Evolutionary conservation across 2,888 invertebrate genomes (phyloP).

Genomic region (Hartigia nigra): DNA sequence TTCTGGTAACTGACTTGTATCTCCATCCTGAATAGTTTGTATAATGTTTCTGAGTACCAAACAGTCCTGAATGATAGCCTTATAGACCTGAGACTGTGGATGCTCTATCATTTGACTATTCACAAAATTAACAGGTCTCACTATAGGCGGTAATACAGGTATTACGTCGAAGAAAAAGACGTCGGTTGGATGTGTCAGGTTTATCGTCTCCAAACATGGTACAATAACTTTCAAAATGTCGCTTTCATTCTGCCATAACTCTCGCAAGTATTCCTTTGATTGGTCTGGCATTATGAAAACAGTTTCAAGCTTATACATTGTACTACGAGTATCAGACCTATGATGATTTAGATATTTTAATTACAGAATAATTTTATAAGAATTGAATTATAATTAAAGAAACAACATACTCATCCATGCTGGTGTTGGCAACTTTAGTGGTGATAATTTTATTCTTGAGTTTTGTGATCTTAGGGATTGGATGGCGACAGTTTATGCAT

Average conservation of each 20-base stretch:
- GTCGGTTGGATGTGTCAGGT: slow-evolving; percentile 76
- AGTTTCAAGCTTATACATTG: slow-evolving; percentile 39
- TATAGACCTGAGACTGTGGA: slow-evolving; percentile 79
- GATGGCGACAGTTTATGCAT: slow-evolving; percentile 70
- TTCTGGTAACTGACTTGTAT: slow-evolving; percentile 69
- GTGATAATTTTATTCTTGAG: slow-evolving; percentile 74
- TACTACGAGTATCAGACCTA: not conserved
- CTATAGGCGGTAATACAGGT: slow-evolving; percentile 87
- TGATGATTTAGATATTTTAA: not conserved
- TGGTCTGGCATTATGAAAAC: slow-evolving; percentile 74
- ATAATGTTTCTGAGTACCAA: slow-evolving; percentile 75
- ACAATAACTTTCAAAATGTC: slow-evolving; percentile 77
- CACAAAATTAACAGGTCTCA: slow-evolving; percentile 78
- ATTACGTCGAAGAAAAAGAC: slow-evolving; percentile 87
- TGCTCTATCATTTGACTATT: slow-evolving; percentile 80
- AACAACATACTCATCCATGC: not conserved
- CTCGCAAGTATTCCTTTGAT: slow-evolving; percentile 74
- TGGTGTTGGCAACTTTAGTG: slow-evolving; percentile 21
- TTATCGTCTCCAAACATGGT: slow-evolving; percentile 73
- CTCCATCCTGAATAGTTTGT: slow-evolving; percentile 70
- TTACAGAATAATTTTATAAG: not conserved
- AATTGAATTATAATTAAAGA: not conserved
- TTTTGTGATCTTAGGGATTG: slow-evolving; percentile 70
- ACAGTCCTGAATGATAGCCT: slow-evolving; percentile 76
- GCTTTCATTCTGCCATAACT: slow-evolving; percentile 79